Evolutionary conservation across 2,113 vertebrate genomes (phyloP).

Genomic region (Onychostoma macrolepis): DNA sequence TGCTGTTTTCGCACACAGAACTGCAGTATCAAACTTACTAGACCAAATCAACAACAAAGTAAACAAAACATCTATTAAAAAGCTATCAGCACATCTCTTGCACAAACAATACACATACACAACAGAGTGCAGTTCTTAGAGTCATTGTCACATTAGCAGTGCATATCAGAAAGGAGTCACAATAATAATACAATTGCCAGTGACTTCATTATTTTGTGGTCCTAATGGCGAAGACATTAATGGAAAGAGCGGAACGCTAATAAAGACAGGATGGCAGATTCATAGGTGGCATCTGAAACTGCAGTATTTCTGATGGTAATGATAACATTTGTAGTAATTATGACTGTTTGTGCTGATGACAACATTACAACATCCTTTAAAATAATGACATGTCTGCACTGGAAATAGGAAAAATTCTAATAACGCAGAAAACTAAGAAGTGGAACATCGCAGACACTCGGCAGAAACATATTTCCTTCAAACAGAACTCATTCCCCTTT

Average conservation of each 20-base stretch:
- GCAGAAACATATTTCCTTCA: slow-evolving; percentile 44
- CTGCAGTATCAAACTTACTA: not conserved
- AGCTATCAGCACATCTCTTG: not conserved
- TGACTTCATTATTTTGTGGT: not conserved
- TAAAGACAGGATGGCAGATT: slow-evolving; percentile 17
- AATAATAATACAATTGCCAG: not conserved
- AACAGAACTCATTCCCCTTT: slow-evolving; percentile 40
- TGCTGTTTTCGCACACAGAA: not conserved
- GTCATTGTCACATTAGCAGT: slow-evolving; percentile 5
- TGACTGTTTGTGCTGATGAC: not conserved
- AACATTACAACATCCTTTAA: not conserved
- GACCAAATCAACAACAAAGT: not conserved
- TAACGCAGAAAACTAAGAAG: not conserved
- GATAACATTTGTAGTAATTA: slow-evolving; percentile 40
- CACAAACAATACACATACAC: slow-evolving; percentile 11
- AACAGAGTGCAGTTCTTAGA: not conserved
- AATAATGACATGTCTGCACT: not conserved
- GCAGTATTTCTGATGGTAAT: slow-evolving; percentile 17
- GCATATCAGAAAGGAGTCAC: not conserved
- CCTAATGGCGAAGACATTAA: slow-evolving; percentile 18
- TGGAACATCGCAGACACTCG: slow-evolving; percentile 8
- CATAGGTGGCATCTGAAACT: not conserved
- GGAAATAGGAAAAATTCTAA: slow-evolving; percentile 14
- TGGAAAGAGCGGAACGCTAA: not conserved
- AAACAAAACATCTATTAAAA: not conserved